A percentile compares a stretch with the other conserved stretches of the same genome.
phyloP scores from a whole-genome alignment of 2,113 vertebrate species.

The Megaceryle torquata region DNA sequence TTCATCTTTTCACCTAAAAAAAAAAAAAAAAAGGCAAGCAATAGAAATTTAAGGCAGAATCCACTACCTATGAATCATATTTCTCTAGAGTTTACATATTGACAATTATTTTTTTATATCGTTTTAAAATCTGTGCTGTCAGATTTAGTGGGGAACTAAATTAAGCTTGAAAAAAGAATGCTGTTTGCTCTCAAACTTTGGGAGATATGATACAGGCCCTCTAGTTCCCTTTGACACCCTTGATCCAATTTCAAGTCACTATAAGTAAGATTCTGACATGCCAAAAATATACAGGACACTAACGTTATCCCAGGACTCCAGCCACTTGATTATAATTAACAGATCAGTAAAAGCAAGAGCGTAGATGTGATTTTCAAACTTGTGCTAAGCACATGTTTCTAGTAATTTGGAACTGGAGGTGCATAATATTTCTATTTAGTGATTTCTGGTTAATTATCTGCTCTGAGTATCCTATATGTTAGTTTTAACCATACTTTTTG shows the following conservation, averaged over 20 bases:
- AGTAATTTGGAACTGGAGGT: background rate
- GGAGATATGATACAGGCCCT: background rate
- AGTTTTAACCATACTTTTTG: background rate
- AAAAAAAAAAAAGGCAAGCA: too few relatives aligned
- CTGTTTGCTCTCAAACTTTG: background rate
- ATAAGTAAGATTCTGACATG: background rate
- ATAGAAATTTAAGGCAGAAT: background rate
- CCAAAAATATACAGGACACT: background rate
- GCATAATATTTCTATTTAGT: background rate
- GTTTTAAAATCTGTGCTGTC: background rate
- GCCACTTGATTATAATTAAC: background rate
- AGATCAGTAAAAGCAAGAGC: background rate
- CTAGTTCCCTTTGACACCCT: background rate
- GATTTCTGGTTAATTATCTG: background rate
- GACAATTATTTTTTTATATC: background rate
- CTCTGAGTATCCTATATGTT: background rate
- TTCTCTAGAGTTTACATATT: background rate
- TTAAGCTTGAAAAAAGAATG: background rate
- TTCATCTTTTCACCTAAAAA: background rate
- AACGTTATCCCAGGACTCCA: background rate
- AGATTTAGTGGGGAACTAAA: background rate
- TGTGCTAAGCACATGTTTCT: background rate
- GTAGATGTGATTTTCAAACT: background rate
- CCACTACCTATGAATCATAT: background rate
- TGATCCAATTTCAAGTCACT: constrained; percentile 11